Base-by-base conservation (phyloP, 2,888 invertebrate genomes). In the Lottia gigantea region DNA sequence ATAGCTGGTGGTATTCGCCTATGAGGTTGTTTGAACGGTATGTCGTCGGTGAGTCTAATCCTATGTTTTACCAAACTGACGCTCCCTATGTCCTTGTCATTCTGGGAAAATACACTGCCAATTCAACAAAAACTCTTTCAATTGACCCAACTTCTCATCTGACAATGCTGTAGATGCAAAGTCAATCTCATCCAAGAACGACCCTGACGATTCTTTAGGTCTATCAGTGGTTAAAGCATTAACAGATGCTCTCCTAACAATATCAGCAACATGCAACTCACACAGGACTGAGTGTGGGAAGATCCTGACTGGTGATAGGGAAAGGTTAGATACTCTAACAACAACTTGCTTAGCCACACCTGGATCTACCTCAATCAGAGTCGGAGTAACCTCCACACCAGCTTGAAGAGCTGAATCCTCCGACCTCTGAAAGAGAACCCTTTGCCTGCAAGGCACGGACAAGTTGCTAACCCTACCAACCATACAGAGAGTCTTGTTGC, bases 1-100 rank as follows among this genome's bases (percentile, higher is more conserved):
- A 70, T 61, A 11, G 62, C 70, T 45, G 74, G 72, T 66, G 70
- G 72, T 8, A 74, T 64, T n/a, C 69, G 2, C 25, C 70, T n/a
- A 49, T 72, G 70, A 12, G 68, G 66, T 64, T 74, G 45, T 46
- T 72, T 72, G 46, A 72, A 62, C 0, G 74, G 74, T 23, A 26
- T 47, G 19, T 72, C 63, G 40, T 72, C 72, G 6, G 55, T 55
- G 0, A 76, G n/a, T 7, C 65, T 62, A 46, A 76, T 76, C 6
- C 15, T 31, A 46, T 76, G 76, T 23, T 70, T 62, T 11, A 76
- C 68, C 25, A 74, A 23, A 23, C 47, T 45, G 14, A 64, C 68
- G 12, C 64, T 46, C 1, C 71, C 71, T 26, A 67, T 19, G 26
- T 74, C 75, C 1, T 25, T 64, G 12, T 49, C 49, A 49, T 49